Conservation (phyloP, 2,797 vertebrate species). For the Chelonia mydas region DNA sequence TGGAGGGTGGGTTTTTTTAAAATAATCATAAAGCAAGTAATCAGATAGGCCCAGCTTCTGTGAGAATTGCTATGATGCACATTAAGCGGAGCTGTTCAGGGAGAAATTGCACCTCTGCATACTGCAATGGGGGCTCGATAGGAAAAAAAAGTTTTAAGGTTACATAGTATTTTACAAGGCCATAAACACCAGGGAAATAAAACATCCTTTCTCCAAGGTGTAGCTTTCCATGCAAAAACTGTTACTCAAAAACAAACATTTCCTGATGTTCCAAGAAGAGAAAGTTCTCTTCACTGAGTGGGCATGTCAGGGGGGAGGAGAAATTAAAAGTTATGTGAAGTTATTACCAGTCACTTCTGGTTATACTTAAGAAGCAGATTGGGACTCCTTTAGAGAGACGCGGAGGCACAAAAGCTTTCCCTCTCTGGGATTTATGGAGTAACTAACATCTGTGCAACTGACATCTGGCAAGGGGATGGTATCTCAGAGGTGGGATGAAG, state of each 20-base stretch:
- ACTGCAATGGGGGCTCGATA: neutral
- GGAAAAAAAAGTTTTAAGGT: neutral
- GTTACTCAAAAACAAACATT: neutral
- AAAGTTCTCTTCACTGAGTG: neutral
- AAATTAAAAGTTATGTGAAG: neutral
- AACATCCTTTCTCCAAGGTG: neutral
- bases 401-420: fast-evolving
- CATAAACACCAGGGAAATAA: constrained; percentile 32
- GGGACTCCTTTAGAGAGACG: neutral
- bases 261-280: fast-evolving
- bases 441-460: neutral
- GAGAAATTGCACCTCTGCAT: constrained; percentile 2
- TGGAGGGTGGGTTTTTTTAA: fast-evolving
- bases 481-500: fast-evolving
- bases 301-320: neutral
- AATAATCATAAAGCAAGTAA: constrained; percentile 5
- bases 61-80: neutral
- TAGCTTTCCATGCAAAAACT: neutral
- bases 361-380: fast-evolving
- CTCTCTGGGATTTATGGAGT: neutral
- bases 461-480: neutral
- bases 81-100: constrained; percentile 13
- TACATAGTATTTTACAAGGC: constrained; percentile 1
- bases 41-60: constrained; percentile 18
- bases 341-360: neutral